phyloP scores from a whole-genome alignment of 2,113 vertebrate species.

The Salminus brasiliensis region DNA sequence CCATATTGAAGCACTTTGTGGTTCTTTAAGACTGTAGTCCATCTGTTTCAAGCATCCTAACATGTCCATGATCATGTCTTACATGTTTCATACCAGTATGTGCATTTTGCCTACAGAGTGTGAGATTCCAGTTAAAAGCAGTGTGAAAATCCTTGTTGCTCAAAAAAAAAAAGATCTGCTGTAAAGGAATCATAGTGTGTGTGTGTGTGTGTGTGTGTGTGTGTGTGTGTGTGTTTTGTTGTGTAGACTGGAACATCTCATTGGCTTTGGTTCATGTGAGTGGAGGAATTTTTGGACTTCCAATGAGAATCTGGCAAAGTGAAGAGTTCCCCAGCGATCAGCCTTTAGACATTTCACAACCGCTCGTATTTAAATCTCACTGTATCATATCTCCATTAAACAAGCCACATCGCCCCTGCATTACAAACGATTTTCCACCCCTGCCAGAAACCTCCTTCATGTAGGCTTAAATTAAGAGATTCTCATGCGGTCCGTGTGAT shows the following conservation, averaged over 20 bases:
- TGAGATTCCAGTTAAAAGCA: too few relatives aligned
- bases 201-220: not conserved
- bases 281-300: not conserved
- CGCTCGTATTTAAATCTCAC: not conserved
- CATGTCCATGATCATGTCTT: too few relatives aligned
- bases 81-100: too few relatives aligned
- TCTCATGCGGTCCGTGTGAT: constrained; percentile 16
- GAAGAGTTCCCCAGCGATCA: not conserved
- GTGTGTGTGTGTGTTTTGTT: not conserved
- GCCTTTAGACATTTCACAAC: not conserved
- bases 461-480: not conserved
- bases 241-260: not conserved
- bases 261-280: not conserved
- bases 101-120: too few relatives aligned
- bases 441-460: not conserved
- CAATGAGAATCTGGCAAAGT: not conserved
- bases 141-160: too few relatives aligned
- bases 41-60: too few relatives aligned
- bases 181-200: not conserved
- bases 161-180: too few relatives aligned
- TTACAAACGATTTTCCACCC: not conserved
- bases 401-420: not conserved
- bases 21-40: too few relatives aligned
- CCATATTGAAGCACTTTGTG: too few relatives aligned
- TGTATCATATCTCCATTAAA: not conserved